Conservation (phyloP, 2,888 invertebrate genomes). For the Marronus borbonicus region DNA sequence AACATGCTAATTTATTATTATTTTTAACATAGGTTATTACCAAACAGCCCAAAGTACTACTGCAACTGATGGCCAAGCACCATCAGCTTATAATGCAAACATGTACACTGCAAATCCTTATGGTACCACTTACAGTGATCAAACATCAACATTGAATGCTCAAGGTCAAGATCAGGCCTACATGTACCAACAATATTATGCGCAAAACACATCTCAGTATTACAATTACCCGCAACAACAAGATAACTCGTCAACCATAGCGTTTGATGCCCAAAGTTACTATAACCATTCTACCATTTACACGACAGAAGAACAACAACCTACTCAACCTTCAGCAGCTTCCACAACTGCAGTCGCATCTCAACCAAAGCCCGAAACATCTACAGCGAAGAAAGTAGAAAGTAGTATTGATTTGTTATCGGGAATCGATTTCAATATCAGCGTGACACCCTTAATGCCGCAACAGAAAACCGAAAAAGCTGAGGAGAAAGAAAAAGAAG, state of each 20-base stretch:
- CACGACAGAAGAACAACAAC: slow-evolving; percentile 67
- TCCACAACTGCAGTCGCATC: slow-evolving; percentile 39
- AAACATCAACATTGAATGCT: slow-evolving; percentile 56
- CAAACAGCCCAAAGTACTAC: slow-evolving; percentile 9
- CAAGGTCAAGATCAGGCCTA: slow-evolving; percentile 56
- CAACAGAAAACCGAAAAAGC: slow-evolving; percentile 61
- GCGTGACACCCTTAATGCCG: slow-evolving; percentile 78
- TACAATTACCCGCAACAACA: slow-evolving; percentile 50
- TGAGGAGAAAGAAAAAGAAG: slow-evolving; percentile 54
- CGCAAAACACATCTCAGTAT: slow-evolving; percentile 50
- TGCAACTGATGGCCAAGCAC: slow-evolving; percentile 3
- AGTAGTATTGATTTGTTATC: slow-evolving; percentile 78
- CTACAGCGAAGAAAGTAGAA: slow-evolving; percentile 54
- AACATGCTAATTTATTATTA: background rate
- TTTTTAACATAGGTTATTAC: slow-evolving; percentile 19
- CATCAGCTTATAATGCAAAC: slow-evolving; percentile 17
- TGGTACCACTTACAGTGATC: slow-evolving; percentile 34
- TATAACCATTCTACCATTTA: slow-evolving; percentile 61
- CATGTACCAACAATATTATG: slow-evolving; percentile 53
- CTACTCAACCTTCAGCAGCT: slow-evolving; percentile 59
- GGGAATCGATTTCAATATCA: slow-evolving; percentile 82
- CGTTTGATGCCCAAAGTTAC: slow-evolving; percentile 38
- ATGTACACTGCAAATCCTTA: slow-evolving; percentile 18
- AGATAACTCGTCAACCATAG: slow-evolving; percentile 1
- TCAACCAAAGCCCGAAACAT: slow-evolving; percentile 64